A percentile compares a stretch with the other conserved stretches of the same genome.
Evolutionary conservation across 1,140 invertebrate genomes (phyloP).

Genomic region (Macrobrachium nipponense): DNA sequence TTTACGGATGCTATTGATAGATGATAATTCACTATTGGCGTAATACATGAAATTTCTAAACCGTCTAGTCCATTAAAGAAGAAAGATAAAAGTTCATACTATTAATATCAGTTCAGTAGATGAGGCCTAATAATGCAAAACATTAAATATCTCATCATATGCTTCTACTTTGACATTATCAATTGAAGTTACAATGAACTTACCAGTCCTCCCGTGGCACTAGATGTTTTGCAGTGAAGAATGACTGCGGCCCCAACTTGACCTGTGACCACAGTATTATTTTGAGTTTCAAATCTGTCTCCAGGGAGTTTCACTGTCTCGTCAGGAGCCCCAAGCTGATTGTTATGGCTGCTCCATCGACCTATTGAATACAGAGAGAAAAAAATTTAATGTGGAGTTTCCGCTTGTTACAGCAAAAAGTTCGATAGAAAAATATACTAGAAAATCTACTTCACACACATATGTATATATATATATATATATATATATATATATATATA

Average conservation of each 20-base stretch:
- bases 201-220: conserved; percentile 87
- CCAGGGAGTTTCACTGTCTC: not conserved
- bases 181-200: conserved; percentile 68
- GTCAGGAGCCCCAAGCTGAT: not conserved
- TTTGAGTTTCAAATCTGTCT: conserved; percentile 80
- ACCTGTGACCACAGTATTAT: conserved; percentile 81
- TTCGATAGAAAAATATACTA: no score
- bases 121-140: no score
- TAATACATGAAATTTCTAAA: no score
- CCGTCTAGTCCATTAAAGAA: no score
- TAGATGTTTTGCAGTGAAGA: conserved; percentile 83
- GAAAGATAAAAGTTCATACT: no score
- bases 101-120: no score
- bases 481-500: conserved; percentile 14
- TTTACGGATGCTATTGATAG: no score
- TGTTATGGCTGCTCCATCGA: not conserved
- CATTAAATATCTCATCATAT: no score
- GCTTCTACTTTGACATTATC: no score
- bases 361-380: not conserved
- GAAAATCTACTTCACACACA: not conserved
- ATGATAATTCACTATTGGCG: no score
- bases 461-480: conserved; percentile 19
- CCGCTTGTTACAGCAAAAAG: no score
- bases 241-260: conserved; percentile 85
- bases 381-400: not conserved